Evolutionary conservation across 2,888 invertebrate species (phyloP).

Genomic region (Agrochola litura): DNA sequence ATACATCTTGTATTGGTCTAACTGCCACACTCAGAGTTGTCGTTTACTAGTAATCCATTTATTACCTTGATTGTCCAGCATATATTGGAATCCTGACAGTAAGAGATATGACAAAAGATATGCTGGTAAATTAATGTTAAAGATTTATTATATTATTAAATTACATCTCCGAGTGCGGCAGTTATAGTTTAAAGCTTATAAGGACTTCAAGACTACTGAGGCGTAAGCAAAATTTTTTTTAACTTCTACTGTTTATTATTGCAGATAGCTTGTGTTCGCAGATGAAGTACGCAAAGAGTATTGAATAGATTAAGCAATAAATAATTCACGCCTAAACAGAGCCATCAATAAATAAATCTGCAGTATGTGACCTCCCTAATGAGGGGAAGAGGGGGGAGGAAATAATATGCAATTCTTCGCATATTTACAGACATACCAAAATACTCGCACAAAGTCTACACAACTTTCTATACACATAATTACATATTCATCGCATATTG

Average conservation of each 20-base stretch:
- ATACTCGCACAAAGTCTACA: constrained; percentile 47
- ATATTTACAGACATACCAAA: constrained; percentile 24
- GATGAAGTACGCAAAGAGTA: background rate
- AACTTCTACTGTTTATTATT: background rate
- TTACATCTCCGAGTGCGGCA: background rate
- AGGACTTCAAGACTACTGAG: background rate
- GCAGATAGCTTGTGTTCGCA: constrained; percentile 1
- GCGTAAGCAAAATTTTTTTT: background rate
- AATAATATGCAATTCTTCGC: background rate
- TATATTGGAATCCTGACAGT: background rate
- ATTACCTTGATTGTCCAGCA: background rate
- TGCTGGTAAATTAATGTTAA: background rate
- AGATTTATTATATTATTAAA: background rate
- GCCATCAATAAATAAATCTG: background rate
- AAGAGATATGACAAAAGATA: background rate
- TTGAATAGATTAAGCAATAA: background rate
- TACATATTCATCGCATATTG: constrained; percentile 50
- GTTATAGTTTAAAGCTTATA: background rate
- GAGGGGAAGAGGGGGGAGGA: no score
- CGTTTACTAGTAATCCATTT: background rate
- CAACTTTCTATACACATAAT: constrained; percentile 63
- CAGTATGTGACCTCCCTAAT: background rate
- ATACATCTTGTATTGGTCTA: constrained; percentile 12
- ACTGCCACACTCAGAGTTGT: background rate
- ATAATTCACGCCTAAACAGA: background rate